These are phyloP conservation scores for Cuculus canorus DNA, from an alignment of 2,797 vertebrate genomes.

Conservation along the genomic window DNA sequence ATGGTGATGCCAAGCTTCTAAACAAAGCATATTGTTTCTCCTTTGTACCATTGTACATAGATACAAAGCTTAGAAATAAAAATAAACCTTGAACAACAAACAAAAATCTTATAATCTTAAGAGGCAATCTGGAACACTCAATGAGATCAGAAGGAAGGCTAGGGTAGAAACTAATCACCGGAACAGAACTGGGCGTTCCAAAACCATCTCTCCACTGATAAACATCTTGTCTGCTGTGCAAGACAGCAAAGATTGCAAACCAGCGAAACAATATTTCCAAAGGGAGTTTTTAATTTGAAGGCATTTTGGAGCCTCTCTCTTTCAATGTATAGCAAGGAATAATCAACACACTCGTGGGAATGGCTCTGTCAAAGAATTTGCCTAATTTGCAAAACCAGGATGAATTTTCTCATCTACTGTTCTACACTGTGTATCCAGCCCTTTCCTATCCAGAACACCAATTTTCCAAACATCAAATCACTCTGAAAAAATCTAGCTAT, in stretches of 20 bases:
- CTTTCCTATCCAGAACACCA: not conserved
- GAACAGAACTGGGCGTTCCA: not conserved
- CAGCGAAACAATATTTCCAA: not conserved
- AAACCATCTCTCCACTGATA: not conserved
- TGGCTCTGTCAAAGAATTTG: not conserved
- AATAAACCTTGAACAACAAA: not conserved
- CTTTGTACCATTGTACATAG: not conserved
- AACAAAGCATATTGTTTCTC: not conserved
- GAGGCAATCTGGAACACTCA: not conserved
- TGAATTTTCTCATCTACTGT: not conserved
- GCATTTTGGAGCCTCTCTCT: not conserved
- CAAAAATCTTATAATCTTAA: not conserved
- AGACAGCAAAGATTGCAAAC: not conserved
- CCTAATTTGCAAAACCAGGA: not conserved
- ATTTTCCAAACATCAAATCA: not conserved
- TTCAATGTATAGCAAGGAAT: not conserved
- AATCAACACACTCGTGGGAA: not conserved
- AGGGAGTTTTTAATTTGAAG: not conserved
- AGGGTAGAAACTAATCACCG: not conserved
- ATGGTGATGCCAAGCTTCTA: not conserved
- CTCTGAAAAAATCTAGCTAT: not conserved
- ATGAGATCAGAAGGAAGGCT: not conserved
- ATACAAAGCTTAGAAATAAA: not conserved
- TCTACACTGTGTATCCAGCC: rapidly evolving
- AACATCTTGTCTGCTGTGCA: not conserved